phyloP scores from a whole-genome alignment of 2,888 invertebrate genomes.

The Salpingus planirostris region DNA sequence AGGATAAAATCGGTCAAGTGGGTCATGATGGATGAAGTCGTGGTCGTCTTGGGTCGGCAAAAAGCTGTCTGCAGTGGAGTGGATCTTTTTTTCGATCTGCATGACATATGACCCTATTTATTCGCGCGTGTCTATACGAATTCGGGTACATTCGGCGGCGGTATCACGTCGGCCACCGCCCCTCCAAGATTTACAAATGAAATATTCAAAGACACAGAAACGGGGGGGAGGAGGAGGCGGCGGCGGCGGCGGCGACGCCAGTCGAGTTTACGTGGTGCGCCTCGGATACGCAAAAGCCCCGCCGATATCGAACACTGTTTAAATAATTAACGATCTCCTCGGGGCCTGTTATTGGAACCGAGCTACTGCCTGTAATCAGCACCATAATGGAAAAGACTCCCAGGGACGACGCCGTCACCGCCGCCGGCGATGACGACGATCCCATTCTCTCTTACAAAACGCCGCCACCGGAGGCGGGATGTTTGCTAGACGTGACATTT shows the following conservation, averaged over 20 bases:
- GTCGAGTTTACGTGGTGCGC: conserved; percentile 17
- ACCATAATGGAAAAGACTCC: conserved; percentile 17
- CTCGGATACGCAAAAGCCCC: not conserved
- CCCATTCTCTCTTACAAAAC: too few relatives aligned
- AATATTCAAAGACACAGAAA: conserved; percentile 17
- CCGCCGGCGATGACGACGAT: conserved; percentile 6
- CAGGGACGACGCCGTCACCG: conserved; percentile 7
- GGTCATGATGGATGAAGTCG: too few relatives aligned
- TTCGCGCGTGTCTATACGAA: too few relatives aligned
- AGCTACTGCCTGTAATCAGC: conserved; percentile 16
- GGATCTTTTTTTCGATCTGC: conserved; percentile 12
- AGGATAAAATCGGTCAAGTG: too few relatives aligned
- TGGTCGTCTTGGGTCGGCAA: conserved; percentile 2
- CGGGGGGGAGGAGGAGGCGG: conserved; percentile 2
- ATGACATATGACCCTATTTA: conserved; percentile 6
- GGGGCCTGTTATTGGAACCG: conserved; percentile 15
- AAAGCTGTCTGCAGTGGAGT: too few relatives aligned
- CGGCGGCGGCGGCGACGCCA: not conserved
- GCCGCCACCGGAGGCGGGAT: conserved; percentile 22
- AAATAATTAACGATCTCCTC: conserved; percentile 20
- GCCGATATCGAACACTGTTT: conserved; percentile 21
- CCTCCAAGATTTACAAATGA: too few relatives aligned
- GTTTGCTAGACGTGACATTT: conserved; percentile 29
- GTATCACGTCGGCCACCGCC: too few relatives aligned
- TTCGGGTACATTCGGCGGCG: too few relatives aligned